Evolutionary conservation across 2,113 vertebrate species (phyloP).

Genomic region (Anhinga rufa): DNA sequence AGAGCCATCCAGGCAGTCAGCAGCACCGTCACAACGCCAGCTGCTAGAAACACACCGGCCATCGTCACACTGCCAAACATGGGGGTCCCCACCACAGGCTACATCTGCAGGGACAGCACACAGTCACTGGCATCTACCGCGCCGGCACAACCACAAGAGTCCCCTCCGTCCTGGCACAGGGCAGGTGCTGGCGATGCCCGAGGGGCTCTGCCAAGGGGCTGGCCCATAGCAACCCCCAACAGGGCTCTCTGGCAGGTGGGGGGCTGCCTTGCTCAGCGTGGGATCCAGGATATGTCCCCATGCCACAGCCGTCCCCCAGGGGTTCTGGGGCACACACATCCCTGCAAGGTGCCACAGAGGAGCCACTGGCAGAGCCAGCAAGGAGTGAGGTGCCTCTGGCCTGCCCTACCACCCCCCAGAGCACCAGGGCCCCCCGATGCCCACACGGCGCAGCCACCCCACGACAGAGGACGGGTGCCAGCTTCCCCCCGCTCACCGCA

Average conservation of each 20-base stretch:
- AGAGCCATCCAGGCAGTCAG: constrained; percentile 87
- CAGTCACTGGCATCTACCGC: background rate
- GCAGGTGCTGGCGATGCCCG: background rate
- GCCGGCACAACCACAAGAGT: fast-evolving
- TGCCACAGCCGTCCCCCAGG: background rate
- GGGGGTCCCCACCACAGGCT: constrained; percentile 36
- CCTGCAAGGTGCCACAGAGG: background rate
- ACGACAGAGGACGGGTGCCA: background rate
- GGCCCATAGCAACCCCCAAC: background rate
- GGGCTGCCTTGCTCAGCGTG: background rate
- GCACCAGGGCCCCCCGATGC: background rate
- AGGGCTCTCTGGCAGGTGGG: background rate
- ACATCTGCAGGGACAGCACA: constrained; percentile 13
- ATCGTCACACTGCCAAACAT: constrained; percentile 85
- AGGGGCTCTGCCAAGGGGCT: background rate
- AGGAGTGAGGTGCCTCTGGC: background rate
- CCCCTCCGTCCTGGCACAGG: fast-evolving
- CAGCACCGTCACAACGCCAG: constrained; percentile 81
- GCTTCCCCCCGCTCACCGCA: constrained; percentile 49
- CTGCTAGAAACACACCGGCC: constrained; percentile 75
- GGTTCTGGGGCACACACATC: background rate
- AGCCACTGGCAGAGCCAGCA: background rate
- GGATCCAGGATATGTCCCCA: background rate
- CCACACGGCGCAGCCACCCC: fast-evolving
- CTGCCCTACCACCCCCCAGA: background rate